Conservation (phyloP, 2,888 invertebrate genomes). For the Protophormia terraenovae region DNA sequence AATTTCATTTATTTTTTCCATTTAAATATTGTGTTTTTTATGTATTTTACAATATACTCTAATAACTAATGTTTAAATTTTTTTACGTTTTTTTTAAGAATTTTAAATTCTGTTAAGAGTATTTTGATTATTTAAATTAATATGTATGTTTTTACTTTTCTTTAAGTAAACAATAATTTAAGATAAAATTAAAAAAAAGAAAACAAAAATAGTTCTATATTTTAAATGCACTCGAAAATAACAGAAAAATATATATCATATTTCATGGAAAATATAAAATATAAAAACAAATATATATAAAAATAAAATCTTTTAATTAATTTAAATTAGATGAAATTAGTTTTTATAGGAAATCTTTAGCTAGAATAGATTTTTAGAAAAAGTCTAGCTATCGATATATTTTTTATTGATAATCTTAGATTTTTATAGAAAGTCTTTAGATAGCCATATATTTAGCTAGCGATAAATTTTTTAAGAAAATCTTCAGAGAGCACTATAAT, state of each 20-base stretch:
- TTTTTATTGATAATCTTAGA: too few relatives aligned
- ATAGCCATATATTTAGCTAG: too few relatives aligned
- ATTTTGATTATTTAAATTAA: background rate
- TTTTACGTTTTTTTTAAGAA: conserved; percentile 32
- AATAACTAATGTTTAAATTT: background rate
- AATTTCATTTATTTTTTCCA: background rate
- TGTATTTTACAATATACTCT: background rate
- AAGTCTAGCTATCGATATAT: too few relatives aligned
- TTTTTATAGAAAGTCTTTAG: too few relatives aligned
- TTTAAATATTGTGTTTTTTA: background rate
- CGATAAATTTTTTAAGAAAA: too few relatives aligned
- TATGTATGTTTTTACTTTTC: conserved; percentile 19
- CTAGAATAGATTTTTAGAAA: too few relatives aligned
- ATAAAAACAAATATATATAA: conserved; percentile 19
- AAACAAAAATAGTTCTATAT: conserved; percentile 39
- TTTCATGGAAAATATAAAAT: conserved; percentile 62
- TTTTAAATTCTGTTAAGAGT: conserved; percentile 35
- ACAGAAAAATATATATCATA: conserved; percentile 57
- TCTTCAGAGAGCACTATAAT: too few relatives aligned
- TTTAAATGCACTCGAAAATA: conserved; percentile 62
- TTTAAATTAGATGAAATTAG: too few relatives aligned
- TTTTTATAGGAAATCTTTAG: too few relatives aligned
- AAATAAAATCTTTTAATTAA: too few relatives aligned
- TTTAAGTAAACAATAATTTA: conserved; percentile 18
- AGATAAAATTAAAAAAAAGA: background rate